A percentile compares a stretch with the other conserved stretches of the same genome.
These are phyloP conservation scores for Seriola aureovittata DNA, from an alignment of 2,113 vertebrate genomes.

Conservation along the genomic window DNA sequence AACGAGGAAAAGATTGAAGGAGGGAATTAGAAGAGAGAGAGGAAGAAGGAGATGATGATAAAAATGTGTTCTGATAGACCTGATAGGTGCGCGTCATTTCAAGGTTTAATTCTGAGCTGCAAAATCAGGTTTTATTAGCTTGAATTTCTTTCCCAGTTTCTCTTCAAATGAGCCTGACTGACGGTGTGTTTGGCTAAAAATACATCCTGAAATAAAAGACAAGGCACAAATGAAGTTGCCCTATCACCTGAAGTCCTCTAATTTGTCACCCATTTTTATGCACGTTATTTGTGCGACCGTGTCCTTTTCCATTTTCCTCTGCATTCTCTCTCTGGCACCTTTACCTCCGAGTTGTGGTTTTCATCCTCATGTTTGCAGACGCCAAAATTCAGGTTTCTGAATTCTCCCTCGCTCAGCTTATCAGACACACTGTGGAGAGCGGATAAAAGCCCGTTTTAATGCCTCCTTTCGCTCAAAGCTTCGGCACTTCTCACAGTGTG, in stretches of 20 bases:
- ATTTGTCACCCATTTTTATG: background rate
- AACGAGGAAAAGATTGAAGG: background rate
- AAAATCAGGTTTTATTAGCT: background rate
- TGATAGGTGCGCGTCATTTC: background rate
- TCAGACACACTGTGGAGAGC: background rate
- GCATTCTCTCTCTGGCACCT: background rate
- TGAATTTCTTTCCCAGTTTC: background rate
- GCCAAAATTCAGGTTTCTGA: conserved; percentile 13
- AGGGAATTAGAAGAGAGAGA: background rate
- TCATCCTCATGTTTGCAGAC: conserved; percentile 32
- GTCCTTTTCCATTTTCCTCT: background rate
- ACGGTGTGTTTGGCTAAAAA: no score
- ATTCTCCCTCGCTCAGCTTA: background rate
- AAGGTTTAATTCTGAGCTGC: conserved; percentile 3
- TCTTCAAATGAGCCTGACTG: conserved; percentile 5
- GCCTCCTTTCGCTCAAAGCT: conserved; percentile 48
- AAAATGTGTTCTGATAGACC: background rate
- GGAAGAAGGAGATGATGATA: no score
- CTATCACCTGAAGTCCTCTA: no score
- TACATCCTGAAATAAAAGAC: no score
- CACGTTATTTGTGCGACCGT: background rate
- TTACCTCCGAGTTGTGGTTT: conserved; percentile 1
- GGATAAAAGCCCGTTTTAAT: conserved; percentile 53
- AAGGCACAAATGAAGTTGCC: no score
- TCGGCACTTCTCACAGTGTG: conserved; percentile 40